These are phyloP conservation scores for Trachymyrmex cornetzi DNA, from an alignment of 1,140 invertebrate species.

Conservation along the genomic window DNA sequence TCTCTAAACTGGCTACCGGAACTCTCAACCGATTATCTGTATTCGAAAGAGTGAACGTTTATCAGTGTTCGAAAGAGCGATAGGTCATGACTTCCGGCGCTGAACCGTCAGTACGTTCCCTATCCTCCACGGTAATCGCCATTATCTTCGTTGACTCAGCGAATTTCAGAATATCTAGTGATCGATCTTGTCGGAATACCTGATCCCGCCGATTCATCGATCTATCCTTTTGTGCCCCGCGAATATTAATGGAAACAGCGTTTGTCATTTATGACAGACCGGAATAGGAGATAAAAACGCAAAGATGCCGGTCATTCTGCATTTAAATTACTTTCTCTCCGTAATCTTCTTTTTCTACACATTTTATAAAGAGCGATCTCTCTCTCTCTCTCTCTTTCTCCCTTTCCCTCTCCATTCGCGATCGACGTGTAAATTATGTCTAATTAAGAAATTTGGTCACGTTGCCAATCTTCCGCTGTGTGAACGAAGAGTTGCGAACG, in stretches of 20 bases:
- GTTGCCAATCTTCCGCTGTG: neutral
- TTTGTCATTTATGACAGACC: slow-evolving; percentile 50
- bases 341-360: slow-evolving; percentile 1
- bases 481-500: neutral
- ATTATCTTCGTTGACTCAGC: slow-evolving; percentile 78
- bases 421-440: neutral
- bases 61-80: slow-evolving; percentile 58
- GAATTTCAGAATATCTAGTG: slow-evolving; percentile 61
- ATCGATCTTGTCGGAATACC: slow-evolving; percentile 56
- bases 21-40: slow-evolving; percentile 63
- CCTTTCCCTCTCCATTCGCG: neutral
- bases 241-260: slow-evolving; percentile 59
- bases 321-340: slow-evolving; percentile 4
- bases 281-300: slow-evolving; percentile 1
- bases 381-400: neutral
- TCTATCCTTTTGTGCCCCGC: slow-evolving; percentile 38
- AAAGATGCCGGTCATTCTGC: neutral
- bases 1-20: slow-evolving; percentile 73
- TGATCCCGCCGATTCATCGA: slow-evolving; percentile 52
- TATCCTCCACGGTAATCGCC: slow-evolving; percentile 62
- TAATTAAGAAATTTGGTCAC: neutral
- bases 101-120: slow-evolving; percentile 34
- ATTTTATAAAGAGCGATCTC: neutral
- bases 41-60: slow-evolving; percentile 25
- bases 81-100: slow-evolving; percentile 74